phyloP scores from a whole-genome alignment of 2,888 invertebrate genomes.

The Frankliniella fusca region DNA sequence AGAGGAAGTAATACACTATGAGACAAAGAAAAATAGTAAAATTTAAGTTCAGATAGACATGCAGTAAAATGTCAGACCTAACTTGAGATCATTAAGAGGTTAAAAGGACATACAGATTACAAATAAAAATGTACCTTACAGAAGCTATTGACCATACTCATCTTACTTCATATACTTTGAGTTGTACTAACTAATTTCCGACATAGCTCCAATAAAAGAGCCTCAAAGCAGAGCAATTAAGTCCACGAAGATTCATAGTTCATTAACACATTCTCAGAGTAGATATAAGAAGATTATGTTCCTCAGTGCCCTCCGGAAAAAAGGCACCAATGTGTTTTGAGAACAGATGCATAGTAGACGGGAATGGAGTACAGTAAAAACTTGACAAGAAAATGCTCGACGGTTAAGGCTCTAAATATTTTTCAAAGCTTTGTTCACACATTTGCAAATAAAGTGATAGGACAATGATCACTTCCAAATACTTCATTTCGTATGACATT shows the following conservation, averaged over 20 bases:
- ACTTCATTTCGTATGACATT: slow-evolving; percentile 75
- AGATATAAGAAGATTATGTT: neutral
- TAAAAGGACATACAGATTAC: neutral
- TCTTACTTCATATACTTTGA: neutral
- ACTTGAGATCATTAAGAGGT: slow-evolving; percentile 1
- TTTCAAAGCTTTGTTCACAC: slow-evolving; percentile 44
- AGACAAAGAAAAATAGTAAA: no score
- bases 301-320: neutral
- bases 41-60: neutral
- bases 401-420: neutral
- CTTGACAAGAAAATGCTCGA: neutral
- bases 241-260: neutral
- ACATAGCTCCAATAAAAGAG: neutral
- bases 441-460: slow-evolving; percentile 72
- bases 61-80: neutral
- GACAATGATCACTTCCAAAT: slow-evolving; percentile 95
- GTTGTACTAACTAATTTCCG: no score
- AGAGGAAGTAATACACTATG: no score
- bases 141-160: neutral
- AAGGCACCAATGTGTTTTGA: neutral
- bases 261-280: neutral
- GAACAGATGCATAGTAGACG: neutral
- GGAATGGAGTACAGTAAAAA: neutral
- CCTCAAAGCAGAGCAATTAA: neutral
- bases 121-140: neutral